Conservation (phyloP, 2,113 vertebrate species). For the Myocastor coypus region DNA sequence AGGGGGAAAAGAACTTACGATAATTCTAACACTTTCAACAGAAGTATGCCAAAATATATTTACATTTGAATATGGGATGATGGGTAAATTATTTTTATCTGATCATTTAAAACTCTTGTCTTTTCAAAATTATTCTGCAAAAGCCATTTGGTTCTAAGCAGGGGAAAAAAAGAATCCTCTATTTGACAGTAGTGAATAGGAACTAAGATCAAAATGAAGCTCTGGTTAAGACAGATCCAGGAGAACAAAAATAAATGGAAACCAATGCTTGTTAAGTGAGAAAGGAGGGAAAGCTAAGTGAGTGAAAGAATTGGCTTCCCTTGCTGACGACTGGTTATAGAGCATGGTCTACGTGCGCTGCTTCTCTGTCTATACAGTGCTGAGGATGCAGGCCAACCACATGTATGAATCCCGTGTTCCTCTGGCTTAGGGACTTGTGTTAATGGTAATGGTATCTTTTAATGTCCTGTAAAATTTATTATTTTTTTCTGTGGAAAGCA, state of each 20-base stretch:
- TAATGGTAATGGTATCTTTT: not conserved
- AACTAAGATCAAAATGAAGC: not conserved
- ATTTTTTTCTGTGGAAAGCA: not conserved
- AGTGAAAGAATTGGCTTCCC: not conserved
- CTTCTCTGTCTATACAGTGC: not conserved
- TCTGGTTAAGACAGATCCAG: not conserved
- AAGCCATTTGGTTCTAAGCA: constrained; percentile 11
- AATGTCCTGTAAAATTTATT: not conserved
- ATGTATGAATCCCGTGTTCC: accelerated
- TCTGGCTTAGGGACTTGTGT: not conserved
- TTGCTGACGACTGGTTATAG: not conserved
- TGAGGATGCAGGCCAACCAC: not conserved
- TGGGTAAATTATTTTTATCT: constrained; percentile 35
- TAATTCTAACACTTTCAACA: not conserved
- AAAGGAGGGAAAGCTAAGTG: not conserved
- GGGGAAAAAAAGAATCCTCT: not conserved
- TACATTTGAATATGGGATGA: not conserved
- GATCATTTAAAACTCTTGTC: not conserved
- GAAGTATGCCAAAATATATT: constrained; percentile 3
- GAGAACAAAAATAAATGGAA: not conserved
- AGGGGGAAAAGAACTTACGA: not conserved
- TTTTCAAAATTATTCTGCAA: not conserved
- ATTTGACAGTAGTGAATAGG: not conserved
- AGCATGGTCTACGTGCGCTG: accelerated
- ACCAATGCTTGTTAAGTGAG: not conserved